These are phyloP conservation scores for Abrostola tripartita DNA, from an alignment of 2,888 invertebrate genomes.

Conservation along the genomic window DNA sequence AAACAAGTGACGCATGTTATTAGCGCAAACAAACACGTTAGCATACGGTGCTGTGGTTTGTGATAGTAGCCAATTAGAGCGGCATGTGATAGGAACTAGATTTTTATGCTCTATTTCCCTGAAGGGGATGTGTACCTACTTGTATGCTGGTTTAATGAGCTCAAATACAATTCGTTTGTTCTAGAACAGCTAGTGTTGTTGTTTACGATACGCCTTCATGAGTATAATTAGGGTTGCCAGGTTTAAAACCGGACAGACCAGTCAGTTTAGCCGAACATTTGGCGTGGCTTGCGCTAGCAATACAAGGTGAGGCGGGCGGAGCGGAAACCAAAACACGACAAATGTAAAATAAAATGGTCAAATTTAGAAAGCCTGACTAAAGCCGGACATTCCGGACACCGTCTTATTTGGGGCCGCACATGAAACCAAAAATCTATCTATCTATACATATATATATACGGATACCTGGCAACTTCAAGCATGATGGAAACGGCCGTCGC, in stretches of 20 bases:
- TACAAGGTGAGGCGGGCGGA: too few relatives aligned
- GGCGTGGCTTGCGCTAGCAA: neutral
- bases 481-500: too few relatives aligned
- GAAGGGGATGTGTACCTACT: conserved; percentile 6
- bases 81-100: conserved; percentile 26
- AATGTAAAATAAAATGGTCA: too few relatives aligned
- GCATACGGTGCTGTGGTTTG: conserved; percentile 30
- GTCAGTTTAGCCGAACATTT: neutral
- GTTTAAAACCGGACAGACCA: neutral
- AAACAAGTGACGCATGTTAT: conserved; percentile 35
- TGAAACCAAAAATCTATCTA: too few relatives aligned
- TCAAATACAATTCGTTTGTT: too few relatives aligned
- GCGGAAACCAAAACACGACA: too few relatives aligned
- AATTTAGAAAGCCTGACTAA: neutral
- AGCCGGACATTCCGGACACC: neutral
- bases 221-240: neutral
- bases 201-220: too few relatives aligned
- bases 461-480: neutral
- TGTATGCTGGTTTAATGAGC: too few relatives aligned
- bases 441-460: too few relatives aligned
- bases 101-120: conserved; percentile 45
- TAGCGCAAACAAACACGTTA: conserved; percentile 11
- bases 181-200: too few relatives aligned
- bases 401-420: too few relatives aligned
- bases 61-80: conserved; percentile 47